Evolutionary conservation across 1,140 invertebrate genomes (phyloP), one percentile per base, ranked within the genome.

Genomic region (Cepaea nemoralis): DNA sequence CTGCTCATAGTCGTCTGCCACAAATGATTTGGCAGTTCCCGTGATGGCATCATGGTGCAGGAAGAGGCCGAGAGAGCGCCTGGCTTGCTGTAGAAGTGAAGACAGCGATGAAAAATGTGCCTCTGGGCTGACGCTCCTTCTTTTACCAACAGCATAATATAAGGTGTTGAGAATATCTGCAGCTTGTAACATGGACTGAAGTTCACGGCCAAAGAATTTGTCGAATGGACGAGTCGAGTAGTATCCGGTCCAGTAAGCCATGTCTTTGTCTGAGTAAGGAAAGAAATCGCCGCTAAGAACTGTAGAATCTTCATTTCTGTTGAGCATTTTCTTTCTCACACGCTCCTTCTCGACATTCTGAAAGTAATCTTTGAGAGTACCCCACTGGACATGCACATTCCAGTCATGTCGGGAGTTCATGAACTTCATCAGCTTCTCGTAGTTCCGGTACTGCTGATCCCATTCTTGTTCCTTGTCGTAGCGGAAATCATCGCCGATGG

Each of bases 31-130:
- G 0, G 96, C 94, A 1, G 98, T 99, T 67, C 98, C 98, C 24
- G 97, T 97, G 79, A 99, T 94, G 35, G 96, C 98, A 92, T 99
- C 98, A 91, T 99, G 98, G 92, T 99, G 98, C 91, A 99, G 97
- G 92, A 99, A 99, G 70, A 99, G 91, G 0, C 95, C 94, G 16
- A 99, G 93, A 87, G 94, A 93, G 82, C 95, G 92, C 78, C 98
- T 93, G 14, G 97, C 96, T 27, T 92, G 90, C 69, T 94, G 92
- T 66, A 95, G 74, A 82, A 90, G 75, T 37, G 88, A 84, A 0
- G 85, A 83, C 74, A 81, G 85, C 19, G 82, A 80, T 40, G 83
- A 79, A 74, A 83, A 85, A 31, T 81, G 79, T 12, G 75, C 59
- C 27, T 77, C 48, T 24, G 63, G 50, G 19, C 40, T 35, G 39